Evolutionary conservation across 64 coral and sea anemone genomes (phyloP).

Genomic region (Astreopora myriophthalma): DNA sequence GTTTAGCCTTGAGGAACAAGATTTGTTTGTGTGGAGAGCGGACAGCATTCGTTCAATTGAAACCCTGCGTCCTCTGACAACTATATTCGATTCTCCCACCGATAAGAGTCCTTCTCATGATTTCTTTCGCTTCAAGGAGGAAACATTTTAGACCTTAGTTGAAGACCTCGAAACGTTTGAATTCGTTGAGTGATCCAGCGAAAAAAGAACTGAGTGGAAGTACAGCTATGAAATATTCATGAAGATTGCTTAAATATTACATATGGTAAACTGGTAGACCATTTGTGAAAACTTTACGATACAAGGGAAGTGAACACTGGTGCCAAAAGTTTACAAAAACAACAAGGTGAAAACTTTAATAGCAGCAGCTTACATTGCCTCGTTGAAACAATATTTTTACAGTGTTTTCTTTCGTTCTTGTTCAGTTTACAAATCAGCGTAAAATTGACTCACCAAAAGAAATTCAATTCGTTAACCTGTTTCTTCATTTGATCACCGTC

Average conservation of each 20-base stretch:
- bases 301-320: constrained; percentile 57
- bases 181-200: neutral
- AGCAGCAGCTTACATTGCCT: neutral
- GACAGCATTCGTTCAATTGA: neutral
- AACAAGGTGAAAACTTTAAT: constrained; percentile 9
- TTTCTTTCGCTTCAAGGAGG: neutral
- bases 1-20: neutral
- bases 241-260: constrained; percentile 95
- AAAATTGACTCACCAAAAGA: neutral
- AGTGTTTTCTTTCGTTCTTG: neutral
- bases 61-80: neutral
- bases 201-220: constrained; percentile 30
- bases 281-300: constrained; percentile 59
- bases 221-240: constrained; percentile 84
- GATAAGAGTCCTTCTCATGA: neutral
- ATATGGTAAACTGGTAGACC: constrained; percentile 74
- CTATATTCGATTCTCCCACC: neutral
- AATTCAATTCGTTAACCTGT: neutral
- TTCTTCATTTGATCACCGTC: constrained; percentile 23
- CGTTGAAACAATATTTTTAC: constrained; percentile 18
- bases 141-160: neutral
- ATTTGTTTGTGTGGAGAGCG: neutral
- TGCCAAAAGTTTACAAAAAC: constrained; percentile 69
- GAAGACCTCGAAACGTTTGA: neutral
- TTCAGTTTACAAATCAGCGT: constrained; percentile 6